Evolutionary conservation across 64 coral and sea anemone genomes (phyloP).

Genomic region (Dendronephthya gigantea): DNA sequence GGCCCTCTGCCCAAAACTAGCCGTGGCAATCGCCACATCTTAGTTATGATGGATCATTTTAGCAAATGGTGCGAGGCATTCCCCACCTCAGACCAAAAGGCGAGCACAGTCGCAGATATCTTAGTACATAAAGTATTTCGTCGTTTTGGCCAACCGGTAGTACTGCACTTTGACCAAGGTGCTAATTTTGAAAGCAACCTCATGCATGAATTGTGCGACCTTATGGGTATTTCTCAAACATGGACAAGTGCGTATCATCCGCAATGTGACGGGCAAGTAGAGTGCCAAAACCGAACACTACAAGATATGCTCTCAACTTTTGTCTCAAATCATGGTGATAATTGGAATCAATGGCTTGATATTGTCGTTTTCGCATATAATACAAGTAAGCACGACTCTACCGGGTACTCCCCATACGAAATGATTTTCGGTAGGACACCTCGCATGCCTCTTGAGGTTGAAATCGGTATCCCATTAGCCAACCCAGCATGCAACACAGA

Average conservation of each 20-base stretch:
- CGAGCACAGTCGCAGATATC: background rate
- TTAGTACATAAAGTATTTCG: background rate
- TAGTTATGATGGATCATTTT: no score
- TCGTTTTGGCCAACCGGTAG: background rate
- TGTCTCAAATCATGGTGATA: background rate
- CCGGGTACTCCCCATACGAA: background rate
- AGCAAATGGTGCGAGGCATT: conserved; percentile 9
- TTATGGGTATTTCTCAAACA: background rate
- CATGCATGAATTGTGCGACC: background rate
- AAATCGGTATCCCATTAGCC: background rate
- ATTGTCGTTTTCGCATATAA: no score
- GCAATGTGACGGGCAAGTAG: conserved; percentile 8
- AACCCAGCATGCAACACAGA: background rate
- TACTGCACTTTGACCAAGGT: background rate
- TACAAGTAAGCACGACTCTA: background rate
- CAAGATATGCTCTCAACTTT: background rate
- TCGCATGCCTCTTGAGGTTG: background rate
- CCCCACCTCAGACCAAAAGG: background rate
- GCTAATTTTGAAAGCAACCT: conserved; percentile 7
- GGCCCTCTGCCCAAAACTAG: no score
- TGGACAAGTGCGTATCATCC: background rate
- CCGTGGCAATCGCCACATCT: no score
- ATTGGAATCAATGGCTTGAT: background rate
- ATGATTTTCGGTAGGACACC: background rate
- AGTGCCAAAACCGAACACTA: background rate